phyloP scores from a whole-genome alignment of 2,113 vertebrate genomes.

The Anarrhichthys ocellatus region DNA sequence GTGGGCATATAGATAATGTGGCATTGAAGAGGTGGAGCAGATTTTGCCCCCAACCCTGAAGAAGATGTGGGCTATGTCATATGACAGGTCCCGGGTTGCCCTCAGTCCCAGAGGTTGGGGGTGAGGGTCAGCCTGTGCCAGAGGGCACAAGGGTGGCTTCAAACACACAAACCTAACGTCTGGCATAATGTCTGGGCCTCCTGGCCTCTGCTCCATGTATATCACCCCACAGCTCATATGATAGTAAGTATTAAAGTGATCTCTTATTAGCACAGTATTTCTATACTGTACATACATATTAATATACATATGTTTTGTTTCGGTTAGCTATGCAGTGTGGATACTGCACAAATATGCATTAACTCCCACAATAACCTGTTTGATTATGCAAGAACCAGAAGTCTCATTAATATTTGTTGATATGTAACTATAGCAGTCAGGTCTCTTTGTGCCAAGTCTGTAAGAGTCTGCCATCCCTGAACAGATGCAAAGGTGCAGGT shows the following conservation, averaged over 20 bases:
- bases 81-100: conserved; percentile 81
- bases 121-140: conserved; percentile 56
- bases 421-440: conserved; percentile 72
- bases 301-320: conserved; percentile 20
- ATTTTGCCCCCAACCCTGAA: conserved; percentile 74
- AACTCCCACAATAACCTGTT: conserved; percentile 42
- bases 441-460: conserved; percentile 74
- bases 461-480: conserved; percentile 60
- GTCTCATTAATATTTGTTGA: conserved; percentile 78
- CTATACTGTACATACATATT: conserved; percentile 9
- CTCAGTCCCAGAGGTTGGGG: conserved; percentile 72
- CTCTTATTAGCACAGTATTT: conserved; percentile 19
- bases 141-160: conserved; percentile 68
- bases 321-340: conserved; percentile 20
- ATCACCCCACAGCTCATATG: conserved; percentile 7
- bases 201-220: conserved; percentile 54
- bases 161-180: conserved; percentile 69
- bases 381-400: conserved; percentile 70
- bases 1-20: conserved; percentile 56
- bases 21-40: conserved; percentile 69
- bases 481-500: conserved; percentile 79
- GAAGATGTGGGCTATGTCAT: conserved; percentile 67
- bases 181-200: conserved; percentile 68
- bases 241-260: conserved; percentile 32
- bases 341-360: conserved; percentile 40